Evolutionary conservation across 2,888 invertebrate species (phyloP).

Genomic region (Agelastica alni): DNA sequence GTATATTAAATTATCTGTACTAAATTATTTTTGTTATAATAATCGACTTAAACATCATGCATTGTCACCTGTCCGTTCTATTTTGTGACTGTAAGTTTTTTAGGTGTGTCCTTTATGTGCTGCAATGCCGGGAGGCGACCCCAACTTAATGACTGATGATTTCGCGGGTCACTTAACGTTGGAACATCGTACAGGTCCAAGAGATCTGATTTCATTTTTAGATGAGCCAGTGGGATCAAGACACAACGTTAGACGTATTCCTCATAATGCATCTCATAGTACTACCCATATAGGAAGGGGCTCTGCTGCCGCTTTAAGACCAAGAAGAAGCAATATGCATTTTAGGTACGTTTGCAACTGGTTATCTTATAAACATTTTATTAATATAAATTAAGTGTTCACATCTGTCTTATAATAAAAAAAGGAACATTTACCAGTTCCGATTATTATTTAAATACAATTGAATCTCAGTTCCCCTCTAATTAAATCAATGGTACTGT

Average conservation of each 20-base stretch:
- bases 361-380: not conserved
- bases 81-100: constrained; percentile 40
- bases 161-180: constrained; percentile 94
- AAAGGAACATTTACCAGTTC: too few relatives aligned
- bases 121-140: constrained; percentile 94
- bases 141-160: constrained; percentile 97
- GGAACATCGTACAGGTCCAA: constrained; percentile 80
- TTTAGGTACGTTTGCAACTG: constrained; percentile 66
- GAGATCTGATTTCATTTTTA: constrained; percentile 91
- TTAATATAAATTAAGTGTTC: too few relatives aligned
- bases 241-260: constrained; percentile 56
- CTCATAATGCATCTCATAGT: constrained; percentile 51
- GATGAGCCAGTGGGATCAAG: constrained; percentile 81
- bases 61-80: too few relatives aligned
- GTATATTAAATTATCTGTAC: too few relatives aligned
- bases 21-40: not conserved
- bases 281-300: constrained; percentile 47
- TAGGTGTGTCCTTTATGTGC: constrained; percentile 98
- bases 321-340: constrained; percentile 92
- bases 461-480: too few relatives aligned
- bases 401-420: too few relatives aligned
- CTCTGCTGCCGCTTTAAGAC: constrained; percentile 59
- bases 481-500: too few relatives aligned
- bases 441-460: too few relatives aligned
- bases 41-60: not conserved